Evolutionary conservation across 1,140 invertebrate species (phyloP), one percentile per base, ranked within the genome.

Genomic region (Apis laboriosa): DNA sequence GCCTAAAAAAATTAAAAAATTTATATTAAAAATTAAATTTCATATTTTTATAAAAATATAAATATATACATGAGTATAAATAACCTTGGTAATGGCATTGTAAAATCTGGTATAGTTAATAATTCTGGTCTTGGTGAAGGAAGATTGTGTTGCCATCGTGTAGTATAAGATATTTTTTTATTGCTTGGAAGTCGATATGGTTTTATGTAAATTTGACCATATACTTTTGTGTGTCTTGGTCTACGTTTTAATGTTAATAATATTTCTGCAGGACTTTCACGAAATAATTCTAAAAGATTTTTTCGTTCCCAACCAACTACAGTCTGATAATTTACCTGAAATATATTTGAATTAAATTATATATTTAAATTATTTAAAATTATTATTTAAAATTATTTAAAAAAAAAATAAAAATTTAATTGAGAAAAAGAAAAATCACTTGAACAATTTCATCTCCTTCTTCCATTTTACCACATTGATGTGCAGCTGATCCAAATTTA

Each of bases 371-470:
- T 15, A 28, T 4, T 43, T 13, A 28, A 63, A 61, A 61, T 61
- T 5, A 61, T 24, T 24, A 61, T 12, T n/a, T 12, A 61, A 12
- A 61, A 63, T 8, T 72, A 84, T 28, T 64, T 55, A 56, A 12
- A 4, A 51, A 64, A 68, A 9, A 64, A 73, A 51, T 15, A 34
- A 28, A 74, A 64, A 78, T 64, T 21, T 68, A 64, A 24, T 72
- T 17, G 15, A 21, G 19, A n/a, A 61, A 81, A 12, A 76, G 15
- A 76, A 13, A 67, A 55, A 75, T 58, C 85, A 98, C 97, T 95
- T 98, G 98, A 34, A 99, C 97, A 82, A 99, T 97, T 95, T 99
- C 98, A 94, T 99, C 98, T 3, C 98, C 98, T 90, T 97, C 97
- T 94, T 98, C 97, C 90, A 99, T 97, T 94, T 98, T 98, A 2